Conservation (phyloP, 2,888 invertebrate species). For the Euproctis similis region DNA sequence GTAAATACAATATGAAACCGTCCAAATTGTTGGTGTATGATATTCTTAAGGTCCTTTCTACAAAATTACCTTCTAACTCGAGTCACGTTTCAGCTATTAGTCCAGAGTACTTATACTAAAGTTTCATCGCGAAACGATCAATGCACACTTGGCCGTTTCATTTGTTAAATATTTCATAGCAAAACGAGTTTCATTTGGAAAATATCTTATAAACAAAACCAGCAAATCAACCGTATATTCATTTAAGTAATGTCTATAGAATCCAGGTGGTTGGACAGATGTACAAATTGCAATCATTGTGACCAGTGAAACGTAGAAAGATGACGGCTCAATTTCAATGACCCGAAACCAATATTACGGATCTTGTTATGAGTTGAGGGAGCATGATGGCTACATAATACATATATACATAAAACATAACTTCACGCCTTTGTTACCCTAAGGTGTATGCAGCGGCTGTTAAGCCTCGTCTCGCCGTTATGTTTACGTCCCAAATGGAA, state of each 20-base stretch:
- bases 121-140: constrained; percentile 66
- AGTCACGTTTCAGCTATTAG: constrained; percentile 70
- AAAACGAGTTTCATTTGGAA: too few species aligned
- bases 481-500: too few species aligned
- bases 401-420: too few species aligned
- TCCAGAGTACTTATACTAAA: constrained; percentile 63
- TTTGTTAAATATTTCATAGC: constrained; percentile 58
- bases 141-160: constrained; percentile 45
- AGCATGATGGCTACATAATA: constrained; percentile 16
- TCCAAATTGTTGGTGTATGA: constrained; percentile 62
- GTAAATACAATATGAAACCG: constrained; percentile 28
- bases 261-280: constrained; percentile 22
- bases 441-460: too few species aligned
- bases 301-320: constrained; percentile 33
- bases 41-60: constrained; percentile 56
- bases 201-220: constrained; percentile 52
- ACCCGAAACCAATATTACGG: constrained; percentile 19
- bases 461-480: too few species aligned
- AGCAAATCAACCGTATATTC: constrained; percentile 18
- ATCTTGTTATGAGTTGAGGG: constrained; percentile 15
- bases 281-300: constrained; percentile 33
- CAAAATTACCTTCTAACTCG: constrained; percentile 55
- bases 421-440: too few species aligned
- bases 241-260: constrained; percentile 5
- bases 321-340: constrained; percentile 27